These are phyloP conservation scores for Diogma glabrata DNA, from an alignment of 2,888 invertebrate species.

Conservation along the genomic window DNA sequence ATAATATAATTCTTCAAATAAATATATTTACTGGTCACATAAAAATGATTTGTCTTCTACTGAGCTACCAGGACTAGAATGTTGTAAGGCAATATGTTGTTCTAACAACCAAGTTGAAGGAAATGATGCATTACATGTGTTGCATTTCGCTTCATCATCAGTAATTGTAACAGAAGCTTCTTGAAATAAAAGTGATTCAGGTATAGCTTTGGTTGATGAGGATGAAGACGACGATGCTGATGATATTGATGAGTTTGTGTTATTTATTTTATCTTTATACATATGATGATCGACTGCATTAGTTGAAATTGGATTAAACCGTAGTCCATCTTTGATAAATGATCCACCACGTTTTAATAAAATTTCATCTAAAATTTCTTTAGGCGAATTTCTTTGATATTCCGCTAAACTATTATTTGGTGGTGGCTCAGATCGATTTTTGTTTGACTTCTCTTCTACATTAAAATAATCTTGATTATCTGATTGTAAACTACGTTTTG, in stretches of 20 bases:
- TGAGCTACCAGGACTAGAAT: slow-evolving; percentile 48
- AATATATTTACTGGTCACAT: slow-evolving; percentile 88
- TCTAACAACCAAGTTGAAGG: slow-evolving; percentile 80
- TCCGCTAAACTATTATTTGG: not conserved
- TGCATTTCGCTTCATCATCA: slow-evolving; percentile 50
- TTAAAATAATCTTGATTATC: not conserved
- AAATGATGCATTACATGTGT: slow-evolving; percentile 75
- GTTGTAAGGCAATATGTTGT: slow-evolving; percentile 74
- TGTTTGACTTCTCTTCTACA: not conserved
- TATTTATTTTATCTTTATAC: slow-evolving; percentile 24
- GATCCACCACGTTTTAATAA: slow-evolving; percentile 26
- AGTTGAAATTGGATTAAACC: slow-evolving; percentile 22
- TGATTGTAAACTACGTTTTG: slow-evolving; percentile 6
- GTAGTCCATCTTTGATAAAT: slow-evolving; percentile 26
- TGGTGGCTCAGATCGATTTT: not conserved
- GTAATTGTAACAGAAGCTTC: slow-evolving; percentile 26
- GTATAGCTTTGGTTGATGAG: slow-evolving; percentile 25
- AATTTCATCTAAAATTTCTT: slow-evolving; percentile 18
- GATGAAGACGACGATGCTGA: slow-evolving; percentile 37
- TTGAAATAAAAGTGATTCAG: slow-evolving; percentile 13
- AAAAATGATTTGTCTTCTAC: slow-evolving; percentile 80
- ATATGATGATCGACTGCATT: slow-evolving; percentile 34
- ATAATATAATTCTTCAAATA: too few relatives aligned
- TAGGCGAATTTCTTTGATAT: slow-evolving; percentile 8
- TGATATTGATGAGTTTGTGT: slow-evolving; percentile 29